A percentile compares a stretch with the other conserved stretches of the same genome.
Evolutionary conservation across 2,888 invertebrate species (phyloP).

Genomic region (Dolichomitus sp.): DNA sequence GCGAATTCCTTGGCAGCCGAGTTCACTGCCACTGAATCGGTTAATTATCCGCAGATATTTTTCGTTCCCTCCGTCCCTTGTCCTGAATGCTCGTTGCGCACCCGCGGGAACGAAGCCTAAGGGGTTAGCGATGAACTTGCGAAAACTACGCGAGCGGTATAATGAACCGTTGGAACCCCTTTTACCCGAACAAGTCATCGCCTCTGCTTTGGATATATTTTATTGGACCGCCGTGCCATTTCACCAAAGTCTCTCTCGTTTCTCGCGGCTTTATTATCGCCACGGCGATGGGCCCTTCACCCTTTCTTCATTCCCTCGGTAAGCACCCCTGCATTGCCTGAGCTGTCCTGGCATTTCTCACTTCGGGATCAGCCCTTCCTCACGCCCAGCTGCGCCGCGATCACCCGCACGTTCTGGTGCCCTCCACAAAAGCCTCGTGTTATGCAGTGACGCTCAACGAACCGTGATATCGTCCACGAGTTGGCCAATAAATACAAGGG

Average conservation of each 20-base stretch:
- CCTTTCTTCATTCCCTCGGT: constrained; percentile 61
- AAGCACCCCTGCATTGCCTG: constrained; percentile 55
- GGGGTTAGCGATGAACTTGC: constrained; percentile 84
- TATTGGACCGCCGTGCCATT: constrained; percentile 78
- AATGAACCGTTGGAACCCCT: constrained; percentile 81
- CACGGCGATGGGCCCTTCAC: constrained; percentile 71
- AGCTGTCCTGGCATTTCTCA: constrained; percentile 74
- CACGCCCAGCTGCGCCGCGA: constrained; percentile 79
- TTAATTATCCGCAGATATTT: constrained; percentile 81
- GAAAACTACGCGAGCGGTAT: constrained; percentile 75
- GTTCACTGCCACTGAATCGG: constrained; percentile 69
- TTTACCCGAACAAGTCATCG: constrained; percentile 83
- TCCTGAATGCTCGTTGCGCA: constrained; percentile 62
- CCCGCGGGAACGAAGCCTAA: constrained; percentile 71
- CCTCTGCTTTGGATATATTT: constrained; percentile 85
- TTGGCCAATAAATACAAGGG: constrained; percentile 78
- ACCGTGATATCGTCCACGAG: constrained; percentile 80
- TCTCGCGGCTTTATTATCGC: constrained; percentile 83
- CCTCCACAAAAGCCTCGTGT: constrained; percentile 56
- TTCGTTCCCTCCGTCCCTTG: constrained; percentile 61
- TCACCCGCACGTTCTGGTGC: constrained; percentile 72
- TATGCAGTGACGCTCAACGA: constrained; percentile 83
- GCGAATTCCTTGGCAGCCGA: constrained; percentile 72
- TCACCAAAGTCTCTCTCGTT: constrained; percentile 44
- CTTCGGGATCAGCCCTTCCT: constrained; percentile 83